Percentiles rank a stretch among this genome's conserved stretches.
These are phyloP conservation scores for Agelastica alni DNA, from an alignment of 2,888 invertebrate species.

Conservation along the genomic window DNA sequence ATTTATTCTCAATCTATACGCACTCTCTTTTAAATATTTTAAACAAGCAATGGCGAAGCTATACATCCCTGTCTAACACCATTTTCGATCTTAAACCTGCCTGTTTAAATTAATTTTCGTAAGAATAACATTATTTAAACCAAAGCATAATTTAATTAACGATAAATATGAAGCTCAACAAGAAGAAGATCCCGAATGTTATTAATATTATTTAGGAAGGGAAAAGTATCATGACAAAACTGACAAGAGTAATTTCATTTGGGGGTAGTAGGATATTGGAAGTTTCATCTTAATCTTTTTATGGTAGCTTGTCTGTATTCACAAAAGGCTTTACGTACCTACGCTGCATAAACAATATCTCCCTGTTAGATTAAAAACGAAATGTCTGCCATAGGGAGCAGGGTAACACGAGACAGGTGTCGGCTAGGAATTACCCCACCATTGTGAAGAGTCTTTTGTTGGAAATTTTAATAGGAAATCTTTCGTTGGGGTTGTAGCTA, in stretches of 20 bases:
- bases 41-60: too few relatives aligned
- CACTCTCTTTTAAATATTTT: too few relatives aligned
- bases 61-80: too few relatives aligned
- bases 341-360: conserved; percentile 48
- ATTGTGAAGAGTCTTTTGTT: conserved; percentile 40
- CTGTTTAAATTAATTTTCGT: too few relatives aligned
- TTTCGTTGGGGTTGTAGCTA: conserved; percentile 29
- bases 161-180: too few relatives aligned
- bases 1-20: too few relatives aligned
- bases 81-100: too few relatives aligned
- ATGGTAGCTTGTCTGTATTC: conserved; percentile 13
- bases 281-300: conserved; percentile 17
- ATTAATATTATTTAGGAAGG: too few relatives aligned
- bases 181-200: too few relatives aligned
- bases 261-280: conserved; percentile 11
- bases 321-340: conserved; percentile 22
- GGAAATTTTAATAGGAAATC: conserved; percentile 39
- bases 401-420: conserved; percentile 51
- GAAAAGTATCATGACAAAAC: neutral
- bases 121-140: too few relatives aligned
- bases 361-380: conserved; percentile 53
- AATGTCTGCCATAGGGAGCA: conserved; percentile 50
- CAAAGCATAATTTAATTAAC: too few relatives aligned
- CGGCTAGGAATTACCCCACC: conserved; percentile 40
- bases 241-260: conserved; percentile 13